Base-by-base conservation (phyloP, 2,888 invertebrate species). In the Synanthedon tipuliformis region DNA sequence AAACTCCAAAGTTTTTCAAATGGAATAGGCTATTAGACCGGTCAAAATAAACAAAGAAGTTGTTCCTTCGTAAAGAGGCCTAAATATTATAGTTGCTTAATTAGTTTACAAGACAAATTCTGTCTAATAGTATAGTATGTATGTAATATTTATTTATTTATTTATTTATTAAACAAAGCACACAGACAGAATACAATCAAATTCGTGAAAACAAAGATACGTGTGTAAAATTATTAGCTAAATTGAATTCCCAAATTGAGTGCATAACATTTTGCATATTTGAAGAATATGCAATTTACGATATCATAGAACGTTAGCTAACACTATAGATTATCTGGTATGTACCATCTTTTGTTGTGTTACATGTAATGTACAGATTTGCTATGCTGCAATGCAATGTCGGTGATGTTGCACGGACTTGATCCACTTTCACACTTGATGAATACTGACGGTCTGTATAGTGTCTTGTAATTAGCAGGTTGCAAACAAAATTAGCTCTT, bases 391-490 rank as follows among this genome's bases (percentile, higher is more conserved):
- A 57, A 59, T 52, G 52, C 56, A 56, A 55, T 53, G 52, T 27
- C 53, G 41, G 53, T 52, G 54, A 58, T 55, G 59, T 59, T 59
- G 55, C 59, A 57, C 50, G 51, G 54, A 53, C 54, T 53, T 51
- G 54, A 50, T 53, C 55, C 51, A 58, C 53, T 55, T 58, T 60
- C 51, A 52, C 53, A 56, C 56, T 55, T 54, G 52, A 52, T 56
- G 56, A 27, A 50, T 52, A 27, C 45, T 45, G 11, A 12, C 45
- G 13, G 45, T 45, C 45, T 45, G 45, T 45, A 8, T 45, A 15
- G 45, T 45, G 15, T 45, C 45, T 50, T 11, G 27, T 51, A 51
- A 52, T 52, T 54, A 23, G 40, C 15, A 40, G n/a, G 45, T 13
- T 45, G 13, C 15, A 45, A 45, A 45, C 45, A 15, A n/a, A 15